Conservation (phyloP, 1,140 invertebrate genomes). For the Temnothorax longispinosus region DNA sequence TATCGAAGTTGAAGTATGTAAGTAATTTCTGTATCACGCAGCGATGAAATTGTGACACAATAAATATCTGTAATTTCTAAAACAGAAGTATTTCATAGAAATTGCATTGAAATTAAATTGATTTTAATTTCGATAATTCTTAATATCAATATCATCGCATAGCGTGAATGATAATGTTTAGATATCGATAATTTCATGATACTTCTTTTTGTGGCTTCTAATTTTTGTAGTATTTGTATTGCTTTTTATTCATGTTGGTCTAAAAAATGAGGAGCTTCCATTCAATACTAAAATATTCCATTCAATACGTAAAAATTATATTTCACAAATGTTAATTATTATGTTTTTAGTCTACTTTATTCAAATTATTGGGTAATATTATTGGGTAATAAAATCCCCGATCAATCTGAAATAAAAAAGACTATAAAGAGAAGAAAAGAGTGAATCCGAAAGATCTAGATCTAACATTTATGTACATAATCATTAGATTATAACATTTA, state of each 20-base stretch:
- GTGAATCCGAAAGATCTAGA: neutral
- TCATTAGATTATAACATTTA: neutral
- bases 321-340: neutral
- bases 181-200: neutral
- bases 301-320: neutral
- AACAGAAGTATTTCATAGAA: neutral
- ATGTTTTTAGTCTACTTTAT: neutral
- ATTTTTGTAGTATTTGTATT: neutral
- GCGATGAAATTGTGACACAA: neutral
- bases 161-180: conserved; percentile 7
- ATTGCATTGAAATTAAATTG: neutral
- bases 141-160: neutral
- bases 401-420: neutral
- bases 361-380: neutral
- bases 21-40: conserved; percentile 22
- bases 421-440: neutral
- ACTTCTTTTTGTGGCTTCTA: neutral
- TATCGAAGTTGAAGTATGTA: conserved; percentile 12
- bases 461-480: neutral
- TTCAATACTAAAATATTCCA: neutral
- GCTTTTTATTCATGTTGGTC: neutral
- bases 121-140: neutral
- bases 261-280: neutral
- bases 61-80: neutral
- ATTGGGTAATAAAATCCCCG: neutral